Percentiles rank a stretch among this genome's conserved stretches.
These are phyloP conservation scores for Yponomeuta sedellus DNA, from an alignment of 2,888 invertebrate species.

Conservation along the genomic window DNA sequence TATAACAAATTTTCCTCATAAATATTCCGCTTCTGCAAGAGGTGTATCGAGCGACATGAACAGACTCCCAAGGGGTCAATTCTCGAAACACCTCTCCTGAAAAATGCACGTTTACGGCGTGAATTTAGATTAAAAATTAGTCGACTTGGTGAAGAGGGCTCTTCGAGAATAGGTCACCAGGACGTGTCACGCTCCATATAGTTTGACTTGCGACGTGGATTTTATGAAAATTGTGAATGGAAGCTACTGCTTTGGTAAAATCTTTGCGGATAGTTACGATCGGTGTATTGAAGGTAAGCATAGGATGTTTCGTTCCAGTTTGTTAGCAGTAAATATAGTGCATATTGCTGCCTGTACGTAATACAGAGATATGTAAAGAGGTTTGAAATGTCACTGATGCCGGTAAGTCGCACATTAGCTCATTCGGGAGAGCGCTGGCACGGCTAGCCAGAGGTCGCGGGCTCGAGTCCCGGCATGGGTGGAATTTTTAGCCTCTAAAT, in stretches of 20 bases:
- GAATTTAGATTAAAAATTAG: not conserved
- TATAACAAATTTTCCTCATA: not conserved
- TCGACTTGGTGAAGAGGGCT: not conserved
- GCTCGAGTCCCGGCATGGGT: too few species aligned
- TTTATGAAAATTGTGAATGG: conserved; percentile 1
- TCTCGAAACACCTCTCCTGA: not conserved
- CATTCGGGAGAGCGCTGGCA: too few species aligned
- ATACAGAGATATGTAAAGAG: too few species aligned
- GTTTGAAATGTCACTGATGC: too few species aligned
- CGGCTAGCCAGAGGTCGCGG: too few species aligned
- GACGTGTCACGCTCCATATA: not conserved
- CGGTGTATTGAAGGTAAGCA: not conserved
- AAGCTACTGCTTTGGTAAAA: not conserved
- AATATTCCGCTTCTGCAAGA: not conserved
- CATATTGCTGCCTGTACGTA: too few species aligned
- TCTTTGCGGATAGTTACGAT: not conserved
- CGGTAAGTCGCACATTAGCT: too few species aligned
- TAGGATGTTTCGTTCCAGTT: not conserved
- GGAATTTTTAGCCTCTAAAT: too few species aligned
- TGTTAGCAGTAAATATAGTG: not conserved
- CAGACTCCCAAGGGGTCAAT: not conserved
- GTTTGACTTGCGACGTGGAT: not conserved
- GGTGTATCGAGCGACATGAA: not conserved
- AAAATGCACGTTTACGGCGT: not conserved
- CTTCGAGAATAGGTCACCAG: not conserved